Conservation (phyloP, 2,888 invertebrate genomes). For the Smittia aterrima region DNA sequence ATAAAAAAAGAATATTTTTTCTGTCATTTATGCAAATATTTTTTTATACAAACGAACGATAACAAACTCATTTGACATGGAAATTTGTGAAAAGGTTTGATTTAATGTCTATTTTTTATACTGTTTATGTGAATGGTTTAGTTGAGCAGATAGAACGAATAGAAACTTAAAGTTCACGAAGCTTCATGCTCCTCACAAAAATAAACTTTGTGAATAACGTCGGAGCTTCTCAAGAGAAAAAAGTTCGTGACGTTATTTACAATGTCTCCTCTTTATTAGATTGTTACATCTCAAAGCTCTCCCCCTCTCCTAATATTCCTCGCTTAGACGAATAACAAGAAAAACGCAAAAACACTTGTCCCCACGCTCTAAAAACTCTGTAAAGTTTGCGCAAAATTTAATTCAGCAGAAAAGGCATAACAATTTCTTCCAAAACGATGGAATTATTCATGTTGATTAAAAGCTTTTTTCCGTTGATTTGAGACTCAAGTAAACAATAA, state of each 20-base stretch:
- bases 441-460: slow-evolving; percentile 15
- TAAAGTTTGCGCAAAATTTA: neutral
- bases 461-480: slow-evolving; percentile 23
- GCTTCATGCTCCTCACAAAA: too few relatives aligned
- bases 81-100: neutral
- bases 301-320: too few relatives aligned
- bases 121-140: neutral
- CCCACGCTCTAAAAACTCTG: too few relatives aligned
- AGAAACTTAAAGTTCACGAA: too few relatives aligned
- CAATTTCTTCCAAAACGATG: neutral
- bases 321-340: too few relatives aligned
- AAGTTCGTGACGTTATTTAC: too few relatives aligned
- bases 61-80: neutral
- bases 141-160: neutral
- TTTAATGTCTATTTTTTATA: slow-evolving; percentile 19
- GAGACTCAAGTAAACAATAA: slow-evolving; percentile 11
- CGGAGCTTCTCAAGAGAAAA: too few relatives aligned
- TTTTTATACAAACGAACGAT: neutral
- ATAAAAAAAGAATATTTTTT: slow-evolving; percentile 16
- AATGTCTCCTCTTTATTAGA: too few relatives aligned
- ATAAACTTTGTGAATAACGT: too few relatives aligned
- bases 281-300: too few relatives aligned
- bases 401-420: neutral
- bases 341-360: too few relatives aligned
- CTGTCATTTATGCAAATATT: slow-evolving; percentile 16